A percentile compares a stretch with the other conserved stretches of the same genome.
Evolutionary conservation across 2,888 invertebrate species (phyloP).

Genomic region (Nephrotoma flavescens): DNA sequence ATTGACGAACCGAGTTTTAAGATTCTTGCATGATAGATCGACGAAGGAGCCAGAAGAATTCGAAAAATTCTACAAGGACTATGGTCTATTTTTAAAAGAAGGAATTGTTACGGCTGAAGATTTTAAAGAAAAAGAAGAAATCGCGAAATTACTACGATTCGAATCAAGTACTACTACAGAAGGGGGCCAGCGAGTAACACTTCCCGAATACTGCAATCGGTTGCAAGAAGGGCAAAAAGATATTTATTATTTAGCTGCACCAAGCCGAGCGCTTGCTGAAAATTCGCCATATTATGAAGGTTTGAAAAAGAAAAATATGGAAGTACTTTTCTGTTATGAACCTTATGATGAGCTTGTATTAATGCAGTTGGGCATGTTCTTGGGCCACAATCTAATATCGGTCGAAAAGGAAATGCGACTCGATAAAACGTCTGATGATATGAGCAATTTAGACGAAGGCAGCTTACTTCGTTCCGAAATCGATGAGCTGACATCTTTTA

Average conservation of each 20-base stretch:
- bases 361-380: slow-evolving; percentile 67
- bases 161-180: slow-evolving; percentile 70
- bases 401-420: slow-evolving; percentile 88
- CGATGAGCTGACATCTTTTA: slow-evolving; percentile 62
- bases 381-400: slow-evolving; percentile 59
- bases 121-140: slow-evolving; percentile 75
- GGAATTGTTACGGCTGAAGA: slow-evolving; percentile 79
- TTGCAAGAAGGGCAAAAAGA: slow-evolving; percentile 68
- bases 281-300: slow-evolving; percentile 92
- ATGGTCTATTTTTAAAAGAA: slow-evolving; percentile 86
- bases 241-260: slow-evolving; percentile 87
- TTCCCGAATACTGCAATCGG: slow-evolving; percentile 65
- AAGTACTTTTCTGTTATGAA: slow-evolving; percentile 92
- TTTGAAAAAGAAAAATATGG: slow-evolving; percentile 69
- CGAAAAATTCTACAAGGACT: slow-evolving; percentile 78
- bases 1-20: slow-evolving; percentile 65
- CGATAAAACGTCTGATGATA: slow-evolving; percentile 42
- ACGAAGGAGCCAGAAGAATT: slow-evolving; percentile 71
- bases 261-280: slow-evolving; percentile 85
- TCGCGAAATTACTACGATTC: slow-evolving; percentile 77
- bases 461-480: slow-evolving; percentile 60
- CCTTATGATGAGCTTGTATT: slow-evolving; percentile 93
- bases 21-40: slow-evolving; percentile 72
- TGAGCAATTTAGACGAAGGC: slow-evolving; percentile 47
- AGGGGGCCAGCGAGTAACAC: slow-evolving; percentile 58